These are phyloP conservation scores for Panthera tigris DNA, from an alignment of 2,113 vertebrate species.

Conservation along the genomic window DNA sequence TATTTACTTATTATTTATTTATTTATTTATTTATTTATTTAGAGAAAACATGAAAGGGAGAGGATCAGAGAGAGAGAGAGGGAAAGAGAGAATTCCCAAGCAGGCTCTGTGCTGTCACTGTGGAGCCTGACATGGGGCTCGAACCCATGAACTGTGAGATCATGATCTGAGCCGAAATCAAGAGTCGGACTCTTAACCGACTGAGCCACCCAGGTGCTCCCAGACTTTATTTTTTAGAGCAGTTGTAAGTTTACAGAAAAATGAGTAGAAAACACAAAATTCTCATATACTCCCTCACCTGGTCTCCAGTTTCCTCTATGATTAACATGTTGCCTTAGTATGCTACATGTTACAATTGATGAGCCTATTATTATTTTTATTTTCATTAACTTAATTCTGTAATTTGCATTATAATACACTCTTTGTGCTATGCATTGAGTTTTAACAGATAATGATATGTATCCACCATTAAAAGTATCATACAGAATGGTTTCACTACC, in stretches of 20 bases:
- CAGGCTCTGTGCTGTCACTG: too few relatives aligned
- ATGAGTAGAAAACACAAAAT: neutral
- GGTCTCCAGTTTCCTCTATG: neutral
- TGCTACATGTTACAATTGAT: neutral
- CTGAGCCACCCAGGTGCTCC: too few relatives aligned
- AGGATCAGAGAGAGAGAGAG: too few relatives aligned
- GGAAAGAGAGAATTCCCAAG: too few relatives aligned
- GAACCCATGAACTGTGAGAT: too few relatives aligned
- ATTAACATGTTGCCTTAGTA: neutral
- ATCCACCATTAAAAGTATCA: neutral
- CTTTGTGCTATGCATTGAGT: neutral
- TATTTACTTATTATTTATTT: too few relatives aligned
- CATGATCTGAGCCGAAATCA: too few relatives aligned
- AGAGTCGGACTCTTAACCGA: too few relatives aligned
- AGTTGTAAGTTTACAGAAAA: conserved; percentile 17
- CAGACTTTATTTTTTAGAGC: conserved; percentile 19
- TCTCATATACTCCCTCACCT: neutral
- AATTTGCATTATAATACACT: neutral
- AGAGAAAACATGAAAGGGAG: too few relatives aligned
- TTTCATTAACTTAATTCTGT: neutral
- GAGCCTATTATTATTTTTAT: neutral
- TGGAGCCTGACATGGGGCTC: too few relatives aligned
- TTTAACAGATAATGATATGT: neutral
- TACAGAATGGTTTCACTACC: neutral
- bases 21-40: too few relatives aligned